Evolutionary conservation across 1,140 invertebrate species (phyloP).

Genomic region (Contarinia nasturtii): DNA sequence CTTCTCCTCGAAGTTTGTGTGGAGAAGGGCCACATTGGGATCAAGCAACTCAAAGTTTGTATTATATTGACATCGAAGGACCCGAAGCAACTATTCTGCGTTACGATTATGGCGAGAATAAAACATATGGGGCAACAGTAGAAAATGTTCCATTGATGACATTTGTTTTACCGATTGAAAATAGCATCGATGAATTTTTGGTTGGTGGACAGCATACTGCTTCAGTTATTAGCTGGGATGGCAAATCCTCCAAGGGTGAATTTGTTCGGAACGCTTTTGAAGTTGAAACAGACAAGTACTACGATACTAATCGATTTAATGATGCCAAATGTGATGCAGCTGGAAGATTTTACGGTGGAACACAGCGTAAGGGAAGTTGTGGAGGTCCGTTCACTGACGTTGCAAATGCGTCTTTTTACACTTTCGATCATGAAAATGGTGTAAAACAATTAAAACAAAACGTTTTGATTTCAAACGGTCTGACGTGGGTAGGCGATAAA

Average conservation of each 20-base stretch:
- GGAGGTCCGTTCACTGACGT: not conserved
- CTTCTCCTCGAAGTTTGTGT: constrained; percentile 10
- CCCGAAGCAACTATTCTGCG: constrained; percentile 5
- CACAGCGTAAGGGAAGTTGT: not conserved
- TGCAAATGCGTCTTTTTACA: not conserved
- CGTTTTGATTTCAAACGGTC: not conserved
- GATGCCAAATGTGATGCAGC: constrained; percentile 49
- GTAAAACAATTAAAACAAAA: not conserved
- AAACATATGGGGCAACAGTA: constrained; percentile 2
- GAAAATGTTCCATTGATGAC: not conserved
- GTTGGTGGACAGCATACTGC: constrained; percentile 29
- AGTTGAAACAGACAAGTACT: constrained; percentile 26
- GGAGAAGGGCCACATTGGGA: constrained; percentile 45
- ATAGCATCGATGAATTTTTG: constrained; percentile 26
- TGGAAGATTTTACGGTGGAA: constrained; percentile 47
- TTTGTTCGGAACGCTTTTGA: constrained; percentile 13
- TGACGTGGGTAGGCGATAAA: not conserved
- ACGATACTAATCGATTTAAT: constrained; percentile 36
- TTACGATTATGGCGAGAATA: constrained; percentile 2
- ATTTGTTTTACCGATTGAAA: constrained; percentile 30
- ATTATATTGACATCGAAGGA: constrained; percentile 25
- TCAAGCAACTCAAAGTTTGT: constrained; percentile 27
- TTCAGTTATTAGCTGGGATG: constrained; percentile 33
- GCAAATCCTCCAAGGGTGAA: constrained; percentile 14
- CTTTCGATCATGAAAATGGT: not conserved